Base-by-base conservation (phyloP, 2,888 invertebrate genomes). In the Cephus nigrinus region DNA sequence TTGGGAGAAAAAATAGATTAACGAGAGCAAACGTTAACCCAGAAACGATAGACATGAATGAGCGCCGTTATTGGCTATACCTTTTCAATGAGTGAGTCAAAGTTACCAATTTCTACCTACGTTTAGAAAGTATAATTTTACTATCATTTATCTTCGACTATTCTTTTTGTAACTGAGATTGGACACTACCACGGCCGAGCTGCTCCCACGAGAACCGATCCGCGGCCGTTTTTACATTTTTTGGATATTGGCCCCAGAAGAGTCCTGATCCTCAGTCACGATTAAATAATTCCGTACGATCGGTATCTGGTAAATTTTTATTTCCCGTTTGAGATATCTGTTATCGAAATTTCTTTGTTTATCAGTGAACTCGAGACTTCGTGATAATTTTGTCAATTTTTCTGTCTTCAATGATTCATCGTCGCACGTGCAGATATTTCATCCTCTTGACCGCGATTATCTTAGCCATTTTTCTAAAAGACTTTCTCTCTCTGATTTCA, bases 61-160 rank as follows among this genome's bases (percentile, higher is more conserved):
- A 81, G 31, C 12, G 77, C 71, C 75, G 71, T 78, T 83, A 78
- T 82, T 81, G 83, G 84, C 85, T 84, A 88, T 88, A 89, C 86
- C 88, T 90, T 89, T 88, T 89, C 89, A 88, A 88, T 88, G 90
- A 89, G 89, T 90, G 90, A 90, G 90, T 91, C 88, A 89, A 90
- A 91, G 90, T 91, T 91, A 90, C 90, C 91, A 90, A 89, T 91
- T 90, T 90, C 87, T 90, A 90, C 85, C 87, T 90, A 90, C 86
- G 89, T 90, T 90, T 86, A 90, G 86, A 85, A 87, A 88, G 83
- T 84, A 85, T 85, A 88, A 88, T 90, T 89, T 90, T 87, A 88
- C 90, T 89, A 86, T 88, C 87, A 86, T 91, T 90, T 88, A 90
- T 86, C 87, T 88, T 90, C 86, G 87, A 90, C 85, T 87, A 88